Evolutionary conservation across 2,797 vertebrate species (phyloP), one percentile per base, ranked within the genome.

Genomic region (Periophthalmus magnuspinnatus): DNA sequence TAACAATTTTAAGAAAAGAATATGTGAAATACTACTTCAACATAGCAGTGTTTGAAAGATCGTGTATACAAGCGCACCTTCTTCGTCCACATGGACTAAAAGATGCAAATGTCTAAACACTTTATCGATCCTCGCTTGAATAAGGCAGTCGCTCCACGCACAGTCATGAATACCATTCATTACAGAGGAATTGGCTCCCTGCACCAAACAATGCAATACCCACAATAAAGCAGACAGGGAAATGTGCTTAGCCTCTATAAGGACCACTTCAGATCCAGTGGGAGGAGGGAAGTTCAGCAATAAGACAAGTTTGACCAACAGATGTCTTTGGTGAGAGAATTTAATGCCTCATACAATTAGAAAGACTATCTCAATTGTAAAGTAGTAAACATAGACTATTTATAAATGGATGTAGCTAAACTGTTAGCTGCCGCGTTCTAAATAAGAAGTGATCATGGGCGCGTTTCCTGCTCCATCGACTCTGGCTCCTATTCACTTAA

Each of bases 141-240:
- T 81, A 70, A 83, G 70, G 70, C 77, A 81, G 77, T 72, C 81
- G 5, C 72, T 70, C 69, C 84, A 84, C 72, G 34, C 62, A 62
- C 50, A 55, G 64, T 79, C 78, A 82, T 83, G 81, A 87, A 88
- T 83, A 78, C 74, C 67, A 68, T 72, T 87, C 77, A 83, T 79
- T 83, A 69, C 69, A 74, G 80, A 86, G 64, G 1, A 84, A 82
- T 78, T 6, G 69, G 65, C 50, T 76, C 50, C 3, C 45, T 72
- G 58, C 65, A 38, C 64, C 63, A 48, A 80, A 72, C 76, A 56
- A 48, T 17, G 58, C 64, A 38, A 32, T 38, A 28, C 11, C 69
- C 60, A 48, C 66, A 55, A 52, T 65, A 80, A 47, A n/a, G 1
- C n/a, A 55, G 47, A 67, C 57, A 48, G 71, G 75, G 36, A 75